Percentiles rank a stretch among this genome's conserved stretches.
These are phyloP conservation scores for Dendrolimus houi DNA, from an alignment of 2,888 invertebrate genomes.

Conservation along the genomic window DNA sequence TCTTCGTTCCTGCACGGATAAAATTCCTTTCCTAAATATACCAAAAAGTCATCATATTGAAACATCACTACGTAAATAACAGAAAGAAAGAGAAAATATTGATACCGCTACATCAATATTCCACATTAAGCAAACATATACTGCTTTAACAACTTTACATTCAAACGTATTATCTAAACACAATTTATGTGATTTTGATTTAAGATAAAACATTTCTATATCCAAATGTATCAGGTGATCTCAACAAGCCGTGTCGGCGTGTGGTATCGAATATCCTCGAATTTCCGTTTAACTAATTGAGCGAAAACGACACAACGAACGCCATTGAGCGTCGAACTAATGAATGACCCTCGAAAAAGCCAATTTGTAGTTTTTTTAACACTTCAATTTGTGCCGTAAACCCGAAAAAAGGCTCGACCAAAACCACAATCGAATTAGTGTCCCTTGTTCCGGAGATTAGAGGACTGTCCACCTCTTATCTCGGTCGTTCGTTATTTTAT, in stretches of 20 bases:
- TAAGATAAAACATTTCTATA: constrained; percentile 8
- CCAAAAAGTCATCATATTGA: no score
- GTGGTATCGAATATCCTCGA: constrained; percentile 42
- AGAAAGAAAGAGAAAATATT: no score
- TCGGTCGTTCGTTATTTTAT: constrained; percentile 76
- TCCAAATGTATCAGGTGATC: constrained; percentile 11
- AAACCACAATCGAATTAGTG: constrained; percentile 77
- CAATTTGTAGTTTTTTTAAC: constrained; percentile 76
- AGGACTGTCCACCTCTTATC: constrained; percentile 73
- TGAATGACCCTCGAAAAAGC: constrained; percentile 69
- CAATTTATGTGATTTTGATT: constrained; percentile 9
- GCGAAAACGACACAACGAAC: constrained; percentile 70
- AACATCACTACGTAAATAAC: no score
- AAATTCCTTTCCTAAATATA: no score
- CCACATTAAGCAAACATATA: neutral
- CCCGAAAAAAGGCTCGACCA: constrained; percentile 68
- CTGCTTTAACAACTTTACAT: constrained; percentile 1
- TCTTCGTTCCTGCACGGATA: no score
- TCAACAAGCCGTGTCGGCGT: constrained; percentile 25
- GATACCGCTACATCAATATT: no score
- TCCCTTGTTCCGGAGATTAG: constrained; percentile 76
- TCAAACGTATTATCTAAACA: constrained; percentile 5
- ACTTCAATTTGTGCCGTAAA: constrained; percentile 75
- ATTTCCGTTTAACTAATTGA: constrained; percentile 74
- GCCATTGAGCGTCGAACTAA: constrained; percentile 67